A percentile compares a stretch with the other conserved stretches of the same genome.
Conservation (phyloP, 1,140 invertebrate species). For the Trissolcus basalis region DNA sequence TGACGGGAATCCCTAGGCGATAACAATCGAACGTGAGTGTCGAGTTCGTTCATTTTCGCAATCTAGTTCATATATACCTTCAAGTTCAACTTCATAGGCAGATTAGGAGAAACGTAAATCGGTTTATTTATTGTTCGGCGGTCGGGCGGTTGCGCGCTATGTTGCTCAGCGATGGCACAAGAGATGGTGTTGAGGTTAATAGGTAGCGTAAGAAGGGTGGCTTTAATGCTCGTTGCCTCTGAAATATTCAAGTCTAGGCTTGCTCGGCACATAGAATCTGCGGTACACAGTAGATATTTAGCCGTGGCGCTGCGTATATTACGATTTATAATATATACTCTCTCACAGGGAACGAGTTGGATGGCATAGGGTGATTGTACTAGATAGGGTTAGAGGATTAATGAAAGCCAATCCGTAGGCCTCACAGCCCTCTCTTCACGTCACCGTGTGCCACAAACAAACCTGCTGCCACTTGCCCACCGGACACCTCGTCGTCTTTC, state of each 20-base stretch:
- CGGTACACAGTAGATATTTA: conserved; percentile 67
- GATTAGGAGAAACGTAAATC: conserved; percentile 60
- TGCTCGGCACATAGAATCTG: conserved; percentile 66
- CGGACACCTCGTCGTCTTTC: conserved; percentile 59
- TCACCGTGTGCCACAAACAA: conserved; percentile 69
- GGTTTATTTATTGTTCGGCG: conserved; percentile 60
- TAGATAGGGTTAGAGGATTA: conserved; percentile 74
- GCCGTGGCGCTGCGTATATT: conserved; percentile 68
- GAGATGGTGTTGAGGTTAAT: conserved; percentile 70
- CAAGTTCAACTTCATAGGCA: conserved; percentile 45
- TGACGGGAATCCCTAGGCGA: neutral
- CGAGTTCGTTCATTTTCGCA: conserved; percentile 19
- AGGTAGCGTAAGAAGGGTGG: conserved; percentile 74
- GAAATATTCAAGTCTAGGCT: conserved; percentile 75
- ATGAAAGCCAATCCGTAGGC: conserved; percentile 74
- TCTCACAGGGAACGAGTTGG: conserved; percentile 44
- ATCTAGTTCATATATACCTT: conserved; percentile 24
- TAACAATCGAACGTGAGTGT: conserved; percentile 16
- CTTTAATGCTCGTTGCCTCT: conserved; percentile 71
- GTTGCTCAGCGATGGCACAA: conserved; percentile 48
- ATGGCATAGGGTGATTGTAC: conserved; percentile 53
- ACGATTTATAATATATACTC: conserved; percentile 73
- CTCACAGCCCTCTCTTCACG: conserved; percentile 64
- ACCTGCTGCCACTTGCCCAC: conserved; percentile 63
- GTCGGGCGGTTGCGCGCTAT: conserved; percentile 42